Conservation (phyloP, 2,888 invertebrate genomes). For the Caenorhabditis becei region DNA sequence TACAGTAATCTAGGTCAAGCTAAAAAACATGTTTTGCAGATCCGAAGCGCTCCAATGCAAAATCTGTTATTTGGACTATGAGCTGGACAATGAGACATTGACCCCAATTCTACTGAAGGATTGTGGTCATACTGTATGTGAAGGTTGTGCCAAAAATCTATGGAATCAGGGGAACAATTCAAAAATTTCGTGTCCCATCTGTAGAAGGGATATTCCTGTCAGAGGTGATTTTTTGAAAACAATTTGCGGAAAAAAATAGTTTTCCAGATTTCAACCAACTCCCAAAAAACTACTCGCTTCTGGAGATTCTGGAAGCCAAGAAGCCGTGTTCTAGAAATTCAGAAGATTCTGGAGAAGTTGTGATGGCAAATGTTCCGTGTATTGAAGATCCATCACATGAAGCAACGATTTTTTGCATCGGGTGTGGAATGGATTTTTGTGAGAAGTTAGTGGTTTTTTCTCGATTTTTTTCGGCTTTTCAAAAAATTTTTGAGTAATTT, state of each 20-base stretch:
- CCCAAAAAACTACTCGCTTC: too few species aligned
- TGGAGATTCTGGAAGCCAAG: too few species aligned
- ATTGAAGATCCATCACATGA: neutral
- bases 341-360: neutral
- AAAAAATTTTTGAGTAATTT: too few species aligned
- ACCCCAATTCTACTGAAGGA: neutral
- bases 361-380: neutral
- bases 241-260: too few species aligned
- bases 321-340: neutral
- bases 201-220: neutral
- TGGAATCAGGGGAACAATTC: neutral
- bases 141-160: neutral
- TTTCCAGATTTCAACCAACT: too few species aligned
- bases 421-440: neutral
- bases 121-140: neutral
- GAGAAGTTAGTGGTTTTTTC: neutral
- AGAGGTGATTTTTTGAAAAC: neutral
- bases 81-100: neutral
- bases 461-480: too few species aligned
- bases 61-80: neutral
- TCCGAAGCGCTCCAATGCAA: neutral
- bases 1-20: too few species aligned
- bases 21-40: too few species aligned
- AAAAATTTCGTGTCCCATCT: neutral
- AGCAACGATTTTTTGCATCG: neutral